A percentile compares a stretch with the other conserved stretches of the same genome.
phyloP scores from a whole-genome alignment of 2,888 invertebrate species.

The Yponomeuta cagnagella region DNA sequence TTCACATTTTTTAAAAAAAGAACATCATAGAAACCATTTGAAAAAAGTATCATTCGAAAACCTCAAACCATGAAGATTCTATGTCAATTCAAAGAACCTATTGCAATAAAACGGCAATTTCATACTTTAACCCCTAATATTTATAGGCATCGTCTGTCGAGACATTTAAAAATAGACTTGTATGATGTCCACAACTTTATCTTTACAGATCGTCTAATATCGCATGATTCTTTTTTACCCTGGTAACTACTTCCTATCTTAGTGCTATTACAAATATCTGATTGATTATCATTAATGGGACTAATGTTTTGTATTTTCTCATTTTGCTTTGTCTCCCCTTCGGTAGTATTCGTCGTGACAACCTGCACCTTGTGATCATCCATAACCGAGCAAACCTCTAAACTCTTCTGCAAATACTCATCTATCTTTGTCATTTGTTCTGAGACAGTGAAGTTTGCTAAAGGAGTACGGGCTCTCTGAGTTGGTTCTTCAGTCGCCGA shows the following conservation, averaged over 20 bases:
- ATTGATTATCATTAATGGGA: neutral
- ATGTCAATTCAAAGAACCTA: too few relatives aligned
- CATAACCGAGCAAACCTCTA: constrained; percentile 47
- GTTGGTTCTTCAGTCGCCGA: constrained; percentile 30
- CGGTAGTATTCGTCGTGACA: constrained; percentile 17
- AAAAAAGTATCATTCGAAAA: too few relatives aligned
- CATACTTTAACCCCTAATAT: too few relatives aligned
- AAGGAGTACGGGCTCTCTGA: constrained; percentile 45
- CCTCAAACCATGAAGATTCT: too few relatives aligned
- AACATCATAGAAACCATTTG: too few relatives aligned
- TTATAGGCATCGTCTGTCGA: too few relatives aligned
- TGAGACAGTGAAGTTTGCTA: constrained; percentile 52
- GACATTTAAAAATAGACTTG: too few relatives aligned
- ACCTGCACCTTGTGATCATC: constrained; percentile 24
- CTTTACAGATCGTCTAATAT: neutral
- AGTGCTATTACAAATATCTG: constrained; percentile 23
- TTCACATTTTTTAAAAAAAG: too few relatives aligned
- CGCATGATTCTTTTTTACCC: constrained; percentile 19
- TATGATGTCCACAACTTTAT: too few relatives aligned
- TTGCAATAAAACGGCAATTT: too few relatives aligned
- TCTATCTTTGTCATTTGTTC: constrained; percentile 64
- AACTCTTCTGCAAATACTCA: constrained; percentile 59
- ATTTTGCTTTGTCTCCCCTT: constrained; percentile 27
- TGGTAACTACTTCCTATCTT: constrained; percentile 23
- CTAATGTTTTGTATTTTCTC: constrained; percentile 19